Percentiles rank a stretch among this genome's conserved stretches.
phyloP scores from a whole-genome alignment of 2,113 vertebrate species.

The Nanorana parkeri region DNA sequence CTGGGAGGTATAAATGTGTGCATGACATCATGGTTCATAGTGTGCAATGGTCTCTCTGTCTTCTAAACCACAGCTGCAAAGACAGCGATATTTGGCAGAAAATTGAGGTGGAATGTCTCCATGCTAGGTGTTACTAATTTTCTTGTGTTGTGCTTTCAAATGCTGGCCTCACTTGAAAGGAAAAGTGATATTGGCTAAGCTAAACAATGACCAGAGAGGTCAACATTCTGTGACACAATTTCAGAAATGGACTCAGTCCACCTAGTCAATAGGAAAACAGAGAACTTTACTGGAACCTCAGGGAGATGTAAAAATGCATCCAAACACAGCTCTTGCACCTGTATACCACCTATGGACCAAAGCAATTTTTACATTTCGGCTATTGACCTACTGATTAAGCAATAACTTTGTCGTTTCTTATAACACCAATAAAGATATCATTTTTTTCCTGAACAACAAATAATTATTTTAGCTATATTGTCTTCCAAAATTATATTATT shows the following conservation, averaged over 20 bases:
- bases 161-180: conserved; percentile 40
- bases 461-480: too few relatives aligned
- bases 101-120: background rate
- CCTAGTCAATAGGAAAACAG: conserved; percentile 15
- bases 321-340: background rate
- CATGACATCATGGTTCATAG: conserved; percentile 32
- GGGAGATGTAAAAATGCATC: background rate
- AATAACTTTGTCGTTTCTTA: too few relatives aligned
- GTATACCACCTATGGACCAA: too few relatives aligned
- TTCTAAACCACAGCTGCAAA: conserved; percentile 29
- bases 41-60: background rate
- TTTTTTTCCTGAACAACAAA: too few relatives aligned
- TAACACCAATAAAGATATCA: too few relatives aligned
- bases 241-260: conserved; percentile 34
- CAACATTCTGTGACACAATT: conserved; percentile 9
- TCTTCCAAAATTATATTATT: too few relatives aligned
- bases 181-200: conserved; percentile 18
- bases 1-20: conserved; percentile 15
- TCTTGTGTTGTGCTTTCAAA: conserved; percentile 8
- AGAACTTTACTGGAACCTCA: background rate
- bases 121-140: conserved; percentile 31
- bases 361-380: too few relatives aligned
- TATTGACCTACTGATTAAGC: too few relatives aligned
- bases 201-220: conserved; percentile 12
- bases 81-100: conserved; percentile 39